Evolutionary conservation across 2,888 invertebrate genomes (phyloP).

Genomic region (Furcula furcula): DNA sequence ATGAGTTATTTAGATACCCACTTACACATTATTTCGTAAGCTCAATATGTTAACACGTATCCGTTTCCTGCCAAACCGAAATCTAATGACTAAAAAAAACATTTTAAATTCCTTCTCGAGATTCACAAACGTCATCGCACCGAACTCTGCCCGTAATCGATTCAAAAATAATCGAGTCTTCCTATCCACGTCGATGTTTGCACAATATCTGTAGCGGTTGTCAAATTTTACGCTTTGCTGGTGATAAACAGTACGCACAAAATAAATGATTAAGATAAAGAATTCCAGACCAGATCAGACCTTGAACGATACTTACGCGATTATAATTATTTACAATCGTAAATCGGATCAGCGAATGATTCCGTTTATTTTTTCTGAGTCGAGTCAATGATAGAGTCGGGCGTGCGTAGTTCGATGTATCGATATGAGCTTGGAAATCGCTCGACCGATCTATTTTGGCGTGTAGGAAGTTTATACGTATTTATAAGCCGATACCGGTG

Average conservation of each 20-base stretch:
- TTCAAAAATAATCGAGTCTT: neutral
- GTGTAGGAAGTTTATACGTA: conserved; percentile 44
- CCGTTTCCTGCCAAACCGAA: too few species aligned
- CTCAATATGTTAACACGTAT: too few species aligned
- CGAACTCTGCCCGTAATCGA: neutral
- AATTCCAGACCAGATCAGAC: conserved; percentile 30
- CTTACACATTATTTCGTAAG: too few species aligned
- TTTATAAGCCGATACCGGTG: conserved; percentile 37
- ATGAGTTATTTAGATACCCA: too few species aligned
- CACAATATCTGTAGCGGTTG: conserved; percentile 19
- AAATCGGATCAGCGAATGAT: conserved; percentile 56
- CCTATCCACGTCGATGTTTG: conserved; percentile 12
- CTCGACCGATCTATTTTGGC: conserved; percentile 38
- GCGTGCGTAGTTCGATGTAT: conserved; percentile 35
- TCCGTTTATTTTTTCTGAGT: conserved; percentile 62
- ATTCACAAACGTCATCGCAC: neutral
- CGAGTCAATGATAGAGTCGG: conserved; percentile 50
- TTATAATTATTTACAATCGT: conserved; percentile 67
- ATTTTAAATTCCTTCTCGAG: too few species aligned
- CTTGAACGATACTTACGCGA: conserved; percentile 40
- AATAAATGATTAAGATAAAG: conserved; percentile 36
- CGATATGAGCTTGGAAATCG: conserved; percentile 29
- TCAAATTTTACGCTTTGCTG: conserved; percentile 19
- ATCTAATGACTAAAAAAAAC: too few species aligned
- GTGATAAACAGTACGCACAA: conserved; percentile 14